A percentile compares a stretch with the other conserved stretches of the same genome.
phyloP scores from a whole-genome alignment of 2,888 invertebrate genomes.

The Empis stercorea region DNA sequence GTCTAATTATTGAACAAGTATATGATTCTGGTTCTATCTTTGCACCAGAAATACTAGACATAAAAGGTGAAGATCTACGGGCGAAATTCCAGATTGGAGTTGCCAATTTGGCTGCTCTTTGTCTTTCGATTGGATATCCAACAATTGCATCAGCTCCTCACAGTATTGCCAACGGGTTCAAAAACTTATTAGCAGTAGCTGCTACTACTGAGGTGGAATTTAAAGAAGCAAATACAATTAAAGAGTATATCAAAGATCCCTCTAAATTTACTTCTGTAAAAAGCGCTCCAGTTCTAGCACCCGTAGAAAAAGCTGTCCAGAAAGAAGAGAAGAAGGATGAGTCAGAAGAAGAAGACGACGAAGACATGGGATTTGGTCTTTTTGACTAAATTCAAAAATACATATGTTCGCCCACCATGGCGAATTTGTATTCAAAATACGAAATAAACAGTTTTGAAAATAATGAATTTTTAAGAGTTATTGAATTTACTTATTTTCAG shows the following conservation, averaged over 20 bases:
- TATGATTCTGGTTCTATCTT: slow-evolving; percentile 98
- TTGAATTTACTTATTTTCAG: no score
- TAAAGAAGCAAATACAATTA: slow-evolving; percentile 84
- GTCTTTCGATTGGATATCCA: slow-evolving; percentile 86
- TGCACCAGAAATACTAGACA: slow-evolving; percentile 92
- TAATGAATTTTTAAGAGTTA: no score
- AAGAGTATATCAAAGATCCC: slow-evolving; percentile 91
- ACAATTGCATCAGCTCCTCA: slow-evolving; percentile 95
- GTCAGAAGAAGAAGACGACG: slow-evolving; percentile 76
- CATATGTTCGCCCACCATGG: slow-evolving; percentile 16
- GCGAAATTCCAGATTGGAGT: slow-evolving; percentile 87
- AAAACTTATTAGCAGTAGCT: slow-evolving; percentile 92
- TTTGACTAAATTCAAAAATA: slow-evolving; percentile 52
- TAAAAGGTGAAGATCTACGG: slow-evolving; percentile 91
- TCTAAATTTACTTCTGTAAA: slow-evolving; percentile 70
- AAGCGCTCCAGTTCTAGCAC: slow-evolving; percentile 47
- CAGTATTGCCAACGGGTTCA: slow-evolving; percentile 95
- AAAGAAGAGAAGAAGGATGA: slow-evolving; percentile 70
- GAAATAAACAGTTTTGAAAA: no score
- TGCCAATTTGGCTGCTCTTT: slow-evolving; percentile 85
- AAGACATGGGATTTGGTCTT: slow-evolving; percentile 92
- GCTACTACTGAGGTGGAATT: slow-evolving; percentile 93
- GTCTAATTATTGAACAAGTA: slow-evolving; percentile 89
- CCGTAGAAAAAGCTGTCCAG: slow-evolving; percentile 47
- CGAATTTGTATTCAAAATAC: slow-evolving; percentile 16